Base-by-base conservation (phyloP, 2,797 vertebrate species). In the Poecilia gillii region DNA sequence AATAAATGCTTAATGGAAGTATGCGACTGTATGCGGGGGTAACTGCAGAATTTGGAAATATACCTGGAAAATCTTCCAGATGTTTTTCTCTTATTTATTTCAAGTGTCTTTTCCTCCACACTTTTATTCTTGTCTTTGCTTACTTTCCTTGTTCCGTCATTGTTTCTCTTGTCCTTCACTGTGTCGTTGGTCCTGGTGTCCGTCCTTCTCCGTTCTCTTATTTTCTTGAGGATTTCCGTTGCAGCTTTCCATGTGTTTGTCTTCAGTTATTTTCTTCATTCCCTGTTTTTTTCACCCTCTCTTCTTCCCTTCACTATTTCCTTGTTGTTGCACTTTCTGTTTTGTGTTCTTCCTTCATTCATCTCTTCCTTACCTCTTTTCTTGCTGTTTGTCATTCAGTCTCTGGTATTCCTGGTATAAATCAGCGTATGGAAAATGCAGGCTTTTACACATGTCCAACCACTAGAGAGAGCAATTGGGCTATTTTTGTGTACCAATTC, bases 391-490 rank as follows among this genome's bases (percentile, higher is more conserved):
- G 36, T 68, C 23, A 41, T 68, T 68, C 39, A 41, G 39, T 43
- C 45, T 71, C 3, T 68, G 36, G 64, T 41, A 41, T 41, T 70
- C 11, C 12, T 3, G 20, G 8, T 68, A 12, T 41, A 41, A 64
- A 25, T 25, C 31, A 18, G 31, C 1, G 53, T 41, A 18, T 13
- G 20, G 41, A 66, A 78, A 76, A 72, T 36, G 20, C 2, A 8
- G 25, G 14, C 1, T 13, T 55, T 57, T 33, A 18, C 16, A 71
- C 25, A 46, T 41, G 45, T 72, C 25, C 16, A 74, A 20, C 75
- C 82, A 90, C 74, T 73, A 75, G 79, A 85, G 80, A 81, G 85
- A 72, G 73, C 73, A 79, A 25, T 73, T 47, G 31, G 28, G 53
- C 53, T 45, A n/a, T 74, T 18, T 51, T 23, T 53, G 7, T 53